Base-by-base conservation (phyloP, 2,113 vertebrate species). In the Corythornis cristatus region DNA sequence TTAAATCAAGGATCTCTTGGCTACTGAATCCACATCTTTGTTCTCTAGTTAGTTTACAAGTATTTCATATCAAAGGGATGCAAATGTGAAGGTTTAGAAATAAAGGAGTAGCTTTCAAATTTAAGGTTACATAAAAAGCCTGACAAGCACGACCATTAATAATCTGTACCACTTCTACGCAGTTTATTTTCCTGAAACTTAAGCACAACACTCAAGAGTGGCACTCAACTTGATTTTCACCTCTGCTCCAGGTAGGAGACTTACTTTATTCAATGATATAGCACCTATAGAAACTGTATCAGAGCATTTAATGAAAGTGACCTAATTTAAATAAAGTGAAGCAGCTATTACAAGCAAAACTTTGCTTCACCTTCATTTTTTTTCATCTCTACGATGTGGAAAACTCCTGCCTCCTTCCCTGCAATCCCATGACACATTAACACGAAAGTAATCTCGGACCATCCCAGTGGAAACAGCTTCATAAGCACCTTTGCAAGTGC, bases 31-130 rank as follows among this genome's bases (percentile, higher is more conserved):
- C 82, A 88, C 31, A 88, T 79, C 48, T 93, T 76, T 93, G 62
- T 76, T 95, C 88, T 84, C 95, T 96, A 93, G 91, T 86, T 95
- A 93, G 83, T 95, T 97, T 91, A 96, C 83, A 96, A 93, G 93
- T 84, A 93, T 84, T 80, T 86, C 40, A 76, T 76, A 90, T 92
- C 82, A 96, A 94, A 96, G 83, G 22, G 18, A 95, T 93, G 93
- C 73, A 89, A 92, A 93, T 93, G 56, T 83, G 90, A 76, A 96
- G 72, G 64, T 90, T 88, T 92, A 88, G 84, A 93, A 96, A 93
- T 77, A 87, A 75, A 93, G 71, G 22, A 84, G 17, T 88, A 89
- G 62, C 51, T 96, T 93, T 83, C 85, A 81, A 80, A 93, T 83
- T 68, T 40, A 79, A 86, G 54, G 84, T 54, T 92, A 93, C 93